Conservation (phyloP, 2,888 invertebrate genomes). For the Diaphora mendica region DNA sequence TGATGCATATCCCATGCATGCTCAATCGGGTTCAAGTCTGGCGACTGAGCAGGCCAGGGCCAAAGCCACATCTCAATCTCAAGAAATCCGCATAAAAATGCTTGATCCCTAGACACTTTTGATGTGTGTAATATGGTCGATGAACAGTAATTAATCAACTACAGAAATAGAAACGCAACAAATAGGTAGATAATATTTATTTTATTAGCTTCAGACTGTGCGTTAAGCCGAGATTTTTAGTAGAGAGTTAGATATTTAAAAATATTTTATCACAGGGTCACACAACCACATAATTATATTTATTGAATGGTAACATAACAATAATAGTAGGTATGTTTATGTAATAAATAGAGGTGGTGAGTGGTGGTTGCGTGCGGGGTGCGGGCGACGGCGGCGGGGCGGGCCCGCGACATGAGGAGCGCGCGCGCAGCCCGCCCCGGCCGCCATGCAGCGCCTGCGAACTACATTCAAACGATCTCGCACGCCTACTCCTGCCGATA, state of each 20-base stretch:
- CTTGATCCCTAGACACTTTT: too few species aligned
- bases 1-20: too few species aligned
- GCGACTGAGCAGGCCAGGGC: too few species aligned
- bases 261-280: conserved; percentile 41
- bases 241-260: not conserved
- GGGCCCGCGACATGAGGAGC: conserved; percentile 79
- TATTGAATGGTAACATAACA: not conserved
- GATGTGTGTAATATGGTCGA: too few species aligned
- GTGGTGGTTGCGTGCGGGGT: conserved; percentile 57
- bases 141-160: too few species aligned
- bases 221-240: too few species aligned
- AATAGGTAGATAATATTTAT: too few species aligned
- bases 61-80: too few species aligned
- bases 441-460: conserved; percentile 92
- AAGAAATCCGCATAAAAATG: too few species aligned
- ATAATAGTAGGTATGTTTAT: conserved; percentile 11
- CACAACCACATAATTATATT: not conserved
- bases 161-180: too few species aligned
- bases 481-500: conserved; percentile 95
- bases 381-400: conserved; percentile 77
- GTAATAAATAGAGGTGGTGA: conserved; percentile 55
- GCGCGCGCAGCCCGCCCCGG: conserved; percentile 81
- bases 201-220: too few species aligned
- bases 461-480: conserved; percentile 95
- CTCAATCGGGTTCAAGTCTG: too few species aligned